Conservation (phyloP, 1,140 invertebrate species). For the Linepithema humile region DNA sequence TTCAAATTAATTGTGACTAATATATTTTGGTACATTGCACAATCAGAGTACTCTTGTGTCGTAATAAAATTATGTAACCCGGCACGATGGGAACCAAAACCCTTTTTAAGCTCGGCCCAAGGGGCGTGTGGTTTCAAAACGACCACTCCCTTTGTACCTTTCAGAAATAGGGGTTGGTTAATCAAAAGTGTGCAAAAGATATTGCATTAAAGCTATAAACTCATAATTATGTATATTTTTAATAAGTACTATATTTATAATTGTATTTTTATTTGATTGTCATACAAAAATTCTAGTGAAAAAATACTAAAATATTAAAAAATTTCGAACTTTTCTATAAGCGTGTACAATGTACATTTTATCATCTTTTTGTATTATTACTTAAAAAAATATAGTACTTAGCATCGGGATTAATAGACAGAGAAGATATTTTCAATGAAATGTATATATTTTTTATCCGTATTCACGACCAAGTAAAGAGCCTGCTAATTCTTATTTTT, state of each 20-base stretch:
- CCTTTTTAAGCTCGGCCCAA: slow-evolving; percentile 1
- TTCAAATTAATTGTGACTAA: slow-evolving; percentile 23
- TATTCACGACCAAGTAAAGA: background rate
- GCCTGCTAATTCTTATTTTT: background rate
- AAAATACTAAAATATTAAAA: background rate
- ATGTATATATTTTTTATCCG: background rate
- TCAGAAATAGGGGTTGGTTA: background rate
- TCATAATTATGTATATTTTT: background rate
- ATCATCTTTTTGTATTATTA: too few relatives aligned
- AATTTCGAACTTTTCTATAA: too few relatives aligned
- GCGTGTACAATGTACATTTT: too few relatives aligned
- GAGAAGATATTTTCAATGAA: too few relatives aligned
- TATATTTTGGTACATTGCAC: background rate
- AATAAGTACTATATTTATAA: background rate
- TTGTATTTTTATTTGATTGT: background rate
- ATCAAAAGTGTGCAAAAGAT: background rate
- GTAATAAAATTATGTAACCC: background rate
- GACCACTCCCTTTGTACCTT: slow-evolving; percentile 34
- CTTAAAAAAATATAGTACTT: too few relatives aligned
- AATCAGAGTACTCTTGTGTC: background rate
- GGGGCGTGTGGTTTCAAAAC: slow-evolving; percentile 41
- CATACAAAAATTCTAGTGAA: background rate
- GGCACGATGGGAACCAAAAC: slow-evolving; percentile 24
- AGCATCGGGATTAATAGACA: too few relatives aligned
- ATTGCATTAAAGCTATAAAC: background rate